Percentiles rank a stretch among this genome's conserved stretches.
Conservation (phyloP, 2,797 vertebrate species). For the Alca torda region DNA sequence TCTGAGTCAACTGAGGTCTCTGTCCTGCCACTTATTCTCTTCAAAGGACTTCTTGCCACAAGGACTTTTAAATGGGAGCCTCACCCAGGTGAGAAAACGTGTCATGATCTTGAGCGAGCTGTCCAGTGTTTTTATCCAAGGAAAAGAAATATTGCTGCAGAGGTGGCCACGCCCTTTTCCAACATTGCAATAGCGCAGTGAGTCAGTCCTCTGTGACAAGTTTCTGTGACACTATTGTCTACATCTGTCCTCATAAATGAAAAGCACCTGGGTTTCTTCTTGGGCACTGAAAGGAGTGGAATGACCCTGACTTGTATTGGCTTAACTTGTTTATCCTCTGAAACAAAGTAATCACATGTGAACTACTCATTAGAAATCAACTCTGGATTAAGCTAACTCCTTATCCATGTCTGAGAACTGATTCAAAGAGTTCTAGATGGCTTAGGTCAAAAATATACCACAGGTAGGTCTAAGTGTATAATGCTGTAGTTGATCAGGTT, state of each 20-base stretch:
- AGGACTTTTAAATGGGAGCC: neutral
- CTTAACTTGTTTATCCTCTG: conserved; percentile 29
- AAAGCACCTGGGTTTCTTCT: neutral
- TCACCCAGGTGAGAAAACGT: neutral
- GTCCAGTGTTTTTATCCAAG: neutral
- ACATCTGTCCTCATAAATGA: neutral
- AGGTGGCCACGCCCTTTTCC: neutral
- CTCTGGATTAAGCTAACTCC: conserved; percentile 13
- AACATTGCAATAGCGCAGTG: neutral
- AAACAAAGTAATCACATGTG: conserved; percentile 23
- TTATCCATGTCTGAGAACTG: conserved; percentile 8
- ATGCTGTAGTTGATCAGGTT: neutral
- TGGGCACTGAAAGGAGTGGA: rapidly evolving
- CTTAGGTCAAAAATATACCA: neutral
- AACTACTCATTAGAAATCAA: conserved; percentile 28
- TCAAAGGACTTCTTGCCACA: neutral
- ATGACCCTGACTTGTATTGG: neutral
- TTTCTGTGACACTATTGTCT: neutral
- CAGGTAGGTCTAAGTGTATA: neutral
- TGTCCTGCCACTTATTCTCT: neutral
- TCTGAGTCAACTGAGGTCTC: neutral
- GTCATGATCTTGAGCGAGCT: neutral
- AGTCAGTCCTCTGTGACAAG: neutral
- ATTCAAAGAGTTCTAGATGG: neutral
- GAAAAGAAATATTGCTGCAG: neutral